A percentile compares a stretch with the other conserved stretches of the same genome.
Evolutionary conservation across 2,888 invertebrate genomes (phyloP).

Genomic region (Euzetes globulus): DNA sequence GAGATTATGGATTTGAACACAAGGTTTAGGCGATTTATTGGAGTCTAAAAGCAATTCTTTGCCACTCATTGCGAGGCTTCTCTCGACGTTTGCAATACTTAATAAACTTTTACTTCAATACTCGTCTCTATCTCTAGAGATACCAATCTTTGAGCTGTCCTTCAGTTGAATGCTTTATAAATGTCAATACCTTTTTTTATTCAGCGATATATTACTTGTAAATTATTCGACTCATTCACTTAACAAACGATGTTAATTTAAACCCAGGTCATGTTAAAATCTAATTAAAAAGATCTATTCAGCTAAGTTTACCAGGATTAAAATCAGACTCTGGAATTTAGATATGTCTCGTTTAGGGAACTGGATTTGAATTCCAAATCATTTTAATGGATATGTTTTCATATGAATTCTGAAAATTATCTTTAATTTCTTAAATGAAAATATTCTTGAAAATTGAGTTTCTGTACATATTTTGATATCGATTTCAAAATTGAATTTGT

Average conservation of each 20-base stretch:
- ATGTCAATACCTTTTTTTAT: background rate
- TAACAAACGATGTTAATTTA: too few relatives aligned
- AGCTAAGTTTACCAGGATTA: too few relatives aligned
- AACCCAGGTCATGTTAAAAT: too few relatives aligned
- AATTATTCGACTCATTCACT: background rate
- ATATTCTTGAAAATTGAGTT: too few relatives aligned
- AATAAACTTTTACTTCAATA: conserved; percentile 12
- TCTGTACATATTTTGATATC: background rate
- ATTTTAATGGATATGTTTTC: too few relatives aligned
- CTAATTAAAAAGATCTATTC: too few relatives aligned
- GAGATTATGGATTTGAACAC: background rate
- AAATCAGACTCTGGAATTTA: too few relatives aligned
- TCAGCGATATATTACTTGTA: background rate
- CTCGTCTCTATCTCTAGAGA: background rate
- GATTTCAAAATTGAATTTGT: background rate
- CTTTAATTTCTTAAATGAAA: background rate
- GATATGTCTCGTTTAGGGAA: too few relatives aligned
- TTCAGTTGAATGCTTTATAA: background rate
- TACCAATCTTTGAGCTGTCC: background rate
- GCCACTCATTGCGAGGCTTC: background rate
- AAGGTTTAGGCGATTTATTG: background rate
- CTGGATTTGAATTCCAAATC: too few relatives aligned
- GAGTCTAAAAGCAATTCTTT: background rate
- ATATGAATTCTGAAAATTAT: background rate
- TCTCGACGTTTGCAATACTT: background rate